Evolutionary conservation across 2,888 invertebrate species (phyloP), one percentile per base, ranked within the genome.

Genomic region (Mystacides longicornis): DNA sequence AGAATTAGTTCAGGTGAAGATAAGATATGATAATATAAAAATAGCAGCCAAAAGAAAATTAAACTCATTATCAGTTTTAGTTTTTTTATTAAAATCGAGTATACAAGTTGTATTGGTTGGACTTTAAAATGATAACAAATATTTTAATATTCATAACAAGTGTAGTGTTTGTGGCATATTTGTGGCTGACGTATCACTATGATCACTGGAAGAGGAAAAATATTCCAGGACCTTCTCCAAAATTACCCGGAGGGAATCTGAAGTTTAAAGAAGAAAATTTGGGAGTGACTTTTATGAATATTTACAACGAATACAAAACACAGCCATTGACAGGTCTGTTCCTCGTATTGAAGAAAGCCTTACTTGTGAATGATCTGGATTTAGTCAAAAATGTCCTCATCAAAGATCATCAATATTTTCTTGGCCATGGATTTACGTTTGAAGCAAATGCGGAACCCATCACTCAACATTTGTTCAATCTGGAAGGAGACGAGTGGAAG

Each of bases 401-500:
- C 5, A 49, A 49, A 23, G 49, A 49, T 31, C 22, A 27, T 4
- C 23, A 20, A 11, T 31, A 22, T 23, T 49, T 49, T 19, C 23
- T 5, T 3, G 49, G 49, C 16, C 49, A 49, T 23, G 49, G 49
- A 7, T 16, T 49, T 16, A 31, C 16, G 5, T 49, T 27, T n/a
- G 23, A 49, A 20, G 23, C 21, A 31, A 47, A 20, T 20, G 7
- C 18, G 2, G 49, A 49, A 7, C 49, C 49, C 18, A 5, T 49
- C 14, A 18, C 49, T 7, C 23, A 49, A 18, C 49, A 49, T n/a
- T 23, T 49, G 31, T 49, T 49, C n/a, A 49, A 49, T 23, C 14
- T 49, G 49, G 49, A 49, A 23, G 49, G 49, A n/a, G 31, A 49
- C 9, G 49, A 49, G 23, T 49, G 49, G 49, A 49, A 49, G 23